phyloP scores from a whole-genome alignment of 2,113 vertebrate genomes.

The Ictalurus furcatus region DNA sequence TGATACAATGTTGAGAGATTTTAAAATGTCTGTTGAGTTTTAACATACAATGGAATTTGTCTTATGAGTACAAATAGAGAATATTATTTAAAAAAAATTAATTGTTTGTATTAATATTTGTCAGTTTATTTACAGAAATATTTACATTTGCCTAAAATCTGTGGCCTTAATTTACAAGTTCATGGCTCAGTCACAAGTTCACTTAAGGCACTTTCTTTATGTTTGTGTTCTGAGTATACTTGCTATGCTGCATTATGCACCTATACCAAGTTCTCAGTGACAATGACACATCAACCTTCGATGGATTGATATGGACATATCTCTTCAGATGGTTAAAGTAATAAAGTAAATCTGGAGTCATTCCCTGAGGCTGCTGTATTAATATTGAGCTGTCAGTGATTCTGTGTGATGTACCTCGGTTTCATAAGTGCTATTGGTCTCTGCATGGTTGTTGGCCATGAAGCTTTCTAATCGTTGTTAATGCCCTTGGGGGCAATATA shows the following conservation, averaged over 20 bases:
- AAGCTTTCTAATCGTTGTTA: slow-evolving; percentile 3
- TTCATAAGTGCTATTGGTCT: background rate
- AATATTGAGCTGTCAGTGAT: slow-evolving; percentile 21
- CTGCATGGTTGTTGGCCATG: background rate
- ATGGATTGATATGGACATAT: background rate
- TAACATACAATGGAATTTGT: background rate
- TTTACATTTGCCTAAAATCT: background rate
- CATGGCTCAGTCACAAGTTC: background rate
- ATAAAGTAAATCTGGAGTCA: background rate
- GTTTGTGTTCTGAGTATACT: background rate
- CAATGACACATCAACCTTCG: background rate
- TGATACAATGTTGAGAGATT: background rate
- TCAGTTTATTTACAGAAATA: too few species aligned
- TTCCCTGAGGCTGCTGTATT: background rate
- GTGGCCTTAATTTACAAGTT: background rate
- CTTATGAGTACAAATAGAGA: background rate
- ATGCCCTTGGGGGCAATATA: background rate
- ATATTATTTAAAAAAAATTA: background rate
- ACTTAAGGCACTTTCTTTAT: background rate
- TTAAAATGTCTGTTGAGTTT: background rate
- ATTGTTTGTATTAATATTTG: background rate
- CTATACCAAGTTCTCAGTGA: background rate
- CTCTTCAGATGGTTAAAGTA: background rate
- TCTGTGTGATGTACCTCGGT: background rate
- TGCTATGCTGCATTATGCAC: slow-evolving; percentile 8